Evolutionary conservation across 2,888 invertebrate species (phyloP).

Genomic region (Notodonta dromedarius): DNA sequence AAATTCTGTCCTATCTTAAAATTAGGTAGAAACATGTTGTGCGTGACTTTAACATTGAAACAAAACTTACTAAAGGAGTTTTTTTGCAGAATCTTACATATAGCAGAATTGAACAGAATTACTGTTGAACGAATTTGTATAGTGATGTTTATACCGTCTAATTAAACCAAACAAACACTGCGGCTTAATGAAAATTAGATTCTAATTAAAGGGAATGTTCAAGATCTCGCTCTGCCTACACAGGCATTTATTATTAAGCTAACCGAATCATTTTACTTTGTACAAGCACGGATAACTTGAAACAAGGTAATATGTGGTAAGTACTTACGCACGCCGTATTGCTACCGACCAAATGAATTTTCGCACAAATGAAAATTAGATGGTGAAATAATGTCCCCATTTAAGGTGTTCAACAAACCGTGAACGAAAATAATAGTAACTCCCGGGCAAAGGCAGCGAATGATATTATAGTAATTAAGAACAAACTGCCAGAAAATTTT

Average conservation of each 20-base stretch:
- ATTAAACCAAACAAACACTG: slow-evolving; percentile 34
- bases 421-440: slow-evolving; percentile 64
- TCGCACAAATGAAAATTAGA: slow-evolving; percentile 57
- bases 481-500: slow-evolving; percentile 60
- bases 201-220: slow-evolving; percentile 56
- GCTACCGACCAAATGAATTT: slow-evolving; percentile 54
- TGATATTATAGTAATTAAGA: slow-evolving; percentile 71
- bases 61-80: no score
- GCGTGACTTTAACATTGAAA: no score
- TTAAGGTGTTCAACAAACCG: slow-evolving; percentile 65
- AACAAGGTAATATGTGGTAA: slow-evolving; percentile 47
- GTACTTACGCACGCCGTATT: slow-evolving; percentile 25
- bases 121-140: neutral
- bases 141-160: slow-evolving; percentile 17
- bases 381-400: slow-evolving; percentile 60
- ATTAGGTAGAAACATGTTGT: no score
- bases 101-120: no score
- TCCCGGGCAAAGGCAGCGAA: slow-evolving; percentile 45
- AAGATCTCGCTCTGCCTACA: slow-evolving; percentile 37
- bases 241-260: slow-evolving; percentile 55
- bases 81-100: no score
- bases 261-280: slow-evolving; percentile 51
- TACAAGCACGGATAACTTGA: slow-evolving; percentile 39
- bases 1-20: no score
- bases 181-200: slow-evolving; percentile 49